A percentile compares a stretch with the other conserved stretches of the same genome.
Conservation (phyloP, 2,113 vertebrate species). For the Garra rufa region DNA sequence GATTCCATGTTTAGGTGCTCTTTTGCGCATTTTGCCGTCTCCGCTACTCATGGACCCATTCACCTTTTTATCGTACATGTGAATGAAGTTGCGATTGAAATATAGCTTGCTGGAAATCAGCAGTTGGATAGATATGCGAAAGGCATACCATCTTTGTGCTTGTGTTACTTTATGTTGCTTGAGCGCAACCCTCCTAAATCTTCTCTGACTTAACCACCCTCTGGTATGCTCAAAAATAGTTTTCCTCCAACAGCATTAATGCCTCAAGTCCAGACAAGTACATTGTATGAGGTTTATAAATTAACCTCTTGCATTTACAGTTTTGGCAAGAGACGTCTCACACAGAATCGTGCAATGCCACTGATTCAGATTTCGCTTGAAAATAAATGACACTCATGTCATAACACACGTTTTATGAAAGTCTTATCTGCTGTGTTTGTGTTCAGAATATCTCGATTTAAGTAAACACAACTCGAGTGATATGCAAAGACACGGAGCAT, state of each 20-base stretch:
- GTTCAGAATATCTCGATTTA: conserved; percentile 56
- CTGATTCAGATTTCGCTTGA: conserved; percentile 53
- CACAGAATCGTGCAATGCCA: conserved; percentile 52
- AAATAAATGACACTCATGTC: conserved; percentile 56
- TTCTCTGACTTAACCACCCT: conserved; percentile 59
- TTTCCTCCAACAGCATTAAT: conserved; percentile 63
- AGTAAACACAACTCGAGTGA: conserved; percentile 50
- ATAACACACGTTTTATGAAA: conserved; percentile 61
- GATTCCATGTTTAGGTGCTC: conserved; percentile 36
- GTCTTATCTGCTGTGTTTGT: conserved; percentile 60
- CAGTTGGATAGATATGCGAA: conserved; percentile 31
- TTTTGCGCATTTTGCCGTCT: background rate
- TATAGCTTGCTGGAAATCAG: conserved; percentile 36
- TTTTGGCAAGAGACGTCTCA: conserved; percentile 59
- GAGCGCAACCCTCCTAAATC: conserved; percentile 43
- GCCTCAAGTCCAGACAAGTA: conserved; percentile 74
- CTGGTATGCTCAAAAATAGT: conserved; percentile 66
- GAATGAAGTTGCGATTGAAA: conserved; percentile 30
- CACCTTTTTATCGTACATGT: conserved; percentile 29
- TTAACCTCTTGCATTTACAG: conserved; percentile 71
- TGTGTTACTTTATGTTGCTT: conserved; percentile 49
- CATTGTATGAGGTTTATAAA: conserved; percentile 72
- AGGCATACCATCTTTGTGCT: conserved; percentile 27
- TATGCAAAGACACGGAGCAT: conserved; percentile 40
- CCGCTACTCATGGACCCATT: background rate